These are phyloP conservation scores for Orientallactaga sibirica DNA, from an alignment of 2,797 vertebrate species.

Conservation along the genomic window DNA sequence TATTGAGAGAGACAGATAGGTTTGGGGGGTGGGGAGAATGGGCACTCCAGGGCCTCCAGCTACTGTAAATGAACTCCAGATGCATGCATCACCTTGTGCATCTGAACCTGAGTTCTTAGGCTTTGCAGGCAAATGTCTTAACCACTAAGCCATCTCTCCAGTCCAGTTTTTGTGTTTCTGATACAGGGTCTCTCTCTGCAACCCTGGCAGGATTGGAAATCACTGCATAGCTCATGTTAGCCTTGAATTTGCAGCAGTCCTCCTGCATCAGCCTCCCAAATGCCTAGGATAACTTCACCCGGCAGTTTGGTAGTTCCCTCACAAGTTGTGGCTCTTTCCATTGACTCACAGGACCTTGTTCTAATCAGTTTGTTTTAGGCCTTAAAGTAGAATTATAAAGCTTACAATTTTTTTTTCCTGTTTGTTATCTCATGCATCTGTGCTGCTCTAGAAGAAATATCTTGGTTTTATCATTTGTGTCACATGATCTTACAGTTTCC, in stretches of 20 bases:
- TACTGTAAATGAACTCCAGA: too few species aligned
- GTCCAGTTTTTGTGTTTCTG: not conserved
- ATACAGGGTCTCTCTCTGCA: not conserved
- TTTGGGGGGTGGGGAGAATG: too few species aligned
- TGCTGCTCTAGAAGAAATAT: slow-evolving; percentile 53
- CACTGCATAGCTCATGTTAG: not conserved
- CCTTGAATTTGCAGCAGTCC: not conserved
- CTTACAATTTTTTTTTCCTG: not conserved
- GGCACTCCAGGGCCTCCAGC: too few species aligned
- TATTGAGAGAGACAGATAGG: too few species aligned
- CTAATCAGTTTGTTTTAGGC: not conserved
- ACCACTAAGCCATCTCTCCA: too few species aligned
- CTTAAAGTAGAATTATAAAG: slow-evolving; percentile 53
- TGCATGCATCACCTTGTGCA: too few species aligned
- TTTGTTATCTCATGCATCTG: slow-evolving; percentile 36
- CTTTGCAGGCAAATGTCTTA: too few species aligned
- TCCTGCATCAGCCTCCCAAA: not conserved
- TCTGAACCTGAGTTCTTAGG: too few species aligned
- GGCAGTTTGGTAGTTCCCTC: not conserved
- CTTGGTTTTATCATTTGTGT: slow-evolving; percentile 48
- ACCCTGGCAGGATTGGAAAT: not conserved
- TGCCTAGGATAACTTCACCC: not conserved
- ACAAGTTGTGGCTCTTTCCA: not conserved
- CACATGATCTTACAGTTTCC: slow-evolving; percentile 63
- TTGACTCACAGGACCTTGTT: not conserved